phyloP scores from a whole-genome alignment of 2,888 invertebrate genomes.

The Beris morrisii region DNA sequence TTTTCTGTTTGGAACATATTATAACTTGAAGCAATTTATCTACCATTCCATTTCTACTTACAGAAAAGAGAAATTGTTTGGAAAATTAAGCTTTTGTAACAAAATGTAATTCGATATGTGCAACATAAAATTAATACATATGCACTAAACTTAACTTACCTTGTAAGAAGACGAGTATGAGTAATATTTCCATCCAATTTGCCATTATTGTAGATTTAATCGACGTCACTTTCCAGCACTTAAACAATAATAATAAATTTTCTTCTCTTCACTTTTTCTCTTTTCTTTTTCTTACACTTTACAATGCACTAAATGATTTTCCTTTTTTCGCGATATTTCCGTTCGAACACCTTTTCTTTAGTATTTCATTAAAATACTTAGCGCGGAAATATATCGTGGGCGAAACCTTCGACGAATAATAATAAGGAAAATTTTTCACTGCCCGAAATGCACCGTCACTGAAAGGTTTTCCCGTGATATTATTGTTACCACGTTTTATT shows the following conservation, averaged over 20 bases:
- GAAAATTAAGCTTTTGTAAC: no score
- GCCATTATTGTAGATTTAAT: not conserved
- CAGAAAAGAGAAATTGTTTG: no score
- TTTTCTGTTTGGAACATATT: no score
- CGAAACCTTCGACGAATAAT: not conserved
- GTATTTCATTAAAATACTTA: not conserved
- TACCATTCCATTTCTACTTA: no score
- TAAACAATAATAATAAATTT: not conserved
- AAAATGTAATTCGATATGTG: no score
- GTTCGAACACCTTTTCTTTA: not conserved
- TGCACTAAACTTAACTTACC: not conserved
- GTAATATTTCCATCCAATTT: not conserved
- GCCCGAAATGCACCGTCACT: slow-evolving; percentile 6
- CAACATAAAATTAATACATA: no score
- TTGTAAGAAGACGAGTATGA: slow-evolving; percentile 10
- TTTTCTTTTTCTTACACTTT: slow-evolving; percentile 5
- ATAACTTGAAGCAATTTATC: no score
- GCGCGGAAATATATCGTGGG: not conserved
- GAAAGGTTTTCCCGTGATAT: not conserved
- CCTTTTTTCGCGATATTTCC: no score
- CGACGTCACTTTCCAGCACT: not conserved
- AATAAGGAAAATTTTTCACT: slow-evolving; percentile 14
- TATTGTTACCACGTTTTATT: not conserved
- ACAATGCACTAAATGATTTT: no score
- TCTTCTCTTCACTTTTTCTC: not conserved